Base-by-base conservation (phyloP, 2,113 vertebrate species). In the Pedetes capensis region DNA sequence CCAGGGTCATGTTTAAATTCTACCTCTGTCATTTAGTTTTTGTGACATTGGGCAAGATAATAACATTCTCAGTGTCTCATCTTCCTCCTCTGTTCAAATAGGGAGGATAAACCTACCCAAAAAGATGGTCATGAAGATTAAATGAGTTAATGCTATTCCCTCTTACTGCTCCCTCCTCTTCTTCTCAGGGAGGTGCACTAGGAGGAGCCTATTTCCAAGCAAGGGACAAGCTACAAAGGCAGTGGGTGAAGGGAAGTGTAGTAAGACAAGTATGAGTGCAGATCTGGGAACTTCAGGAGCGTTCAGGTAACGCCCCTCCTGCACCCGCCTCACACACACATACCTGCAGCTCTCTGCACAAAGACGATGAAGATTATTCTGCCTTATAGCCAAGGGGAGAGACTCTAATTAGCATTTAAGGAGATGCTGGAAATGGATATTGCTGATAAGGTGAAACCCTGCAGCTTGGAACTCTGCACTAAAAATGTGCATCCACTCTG, bases 331-430 rank as follows among this genome's bases (percentile, higher is more conserved):
- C n/a, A n/a, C n/a, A n/a, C n/a, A n/a, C n/a, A n/a, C n/a, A 29
- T 10, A n/a, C 66, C 69, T 72, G 23, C 8, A 20, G 34, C 34
- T 75, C 4, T 89, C 59, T 53, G 71, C 79, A 82, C 42, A 42
- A 47, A 76, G 20, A 69, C 72, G 37, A 69, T 3, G 51, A 80
- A 47, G 95, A 93, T 75, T 34, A 71, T n/a, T 72, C 83, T 87
- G 75, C 59, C 76, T 64, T 49, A 55, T 75, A 53, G 57, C 81
- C 84, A 39, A 53, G 8, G 72, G 55, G 91, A 76, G 57, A 95
- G 78, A 76, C n/a, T 78, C 61, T 51, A 53, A 71, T 93, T 96
- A 90, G 78, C 89, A 92, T 94, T 95, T 96, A 83, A 93, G 81
- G 91, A 82, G 93, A 74, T 68, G 76, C 87, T 83, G 72, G 87